Evolutionary conservation across 2,888 invertebrate species (phyloP).

Genomic region (Acrocera orbiculus): DNA sequence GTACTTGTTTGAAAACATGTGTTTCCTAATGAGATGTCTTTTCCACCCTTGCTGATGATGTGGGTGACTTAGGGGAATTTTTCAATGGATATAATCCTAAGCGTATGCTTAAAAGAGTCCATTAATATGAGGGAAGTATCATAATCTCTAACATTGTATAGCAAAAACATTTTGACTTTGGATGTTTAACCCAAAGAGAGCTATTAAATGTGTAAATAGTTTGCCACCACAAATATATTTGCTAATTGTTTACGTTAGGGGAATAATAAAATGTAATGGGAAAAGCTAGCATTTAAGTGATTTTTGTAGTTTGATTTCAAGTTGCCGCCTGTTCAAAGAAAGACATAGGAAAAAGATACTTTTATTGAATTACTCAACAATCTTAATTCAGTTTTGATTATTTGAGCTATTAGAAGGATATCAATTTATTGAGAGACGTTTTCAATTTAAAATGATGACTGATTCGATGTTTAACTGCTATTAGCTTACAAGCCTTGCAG

Average conservation of each 20-base stretch:
- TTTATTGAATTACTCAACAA: too few species aligned
- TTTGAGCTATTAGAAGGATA: too few species aligned
- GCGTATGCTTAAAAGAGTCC: background rate
- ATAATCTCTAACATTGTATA: background rate
- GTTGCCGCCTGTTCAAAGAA: too few species aligned
- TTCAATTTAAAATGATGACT: too few species aligned
- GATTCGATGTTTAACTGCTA: too few species aligned
- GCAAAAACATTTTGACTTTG: constrained; percentile 2
- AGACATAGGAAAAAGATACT: too few species aligned
- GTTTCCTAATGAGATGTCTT: constrained; percentile 28
- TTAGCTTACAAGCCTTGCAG: too few species aligned
- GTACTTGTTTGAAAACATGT: too few species aligned
- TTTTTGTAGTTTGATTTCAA: too few species aligned
- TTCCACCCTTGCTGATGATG: constrained; percentile 12
- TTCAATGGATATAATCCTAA: background rate
- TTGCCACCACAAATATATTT: constrained; percentile 7
- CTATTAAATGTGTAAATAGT: constrained; percentile 7
- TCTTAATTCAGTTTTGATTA: too few species aligned
- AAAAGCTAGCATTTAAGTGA: too few species aligned
- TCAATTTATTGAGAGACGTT: too few species aligned
- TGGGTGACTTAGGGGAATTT: constrained; percentile 2
- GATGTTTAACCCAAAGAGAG: constrained; percentile 4
- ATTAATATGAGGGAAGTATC: constrained; percentile 1
- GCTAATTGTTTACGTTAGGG: constrained; percentile 6
- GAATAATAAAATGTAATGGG: background rate